Conservation (phyloP, 2,888 invertebrate species). For the Omphaloscelis lunosa region DNA sequence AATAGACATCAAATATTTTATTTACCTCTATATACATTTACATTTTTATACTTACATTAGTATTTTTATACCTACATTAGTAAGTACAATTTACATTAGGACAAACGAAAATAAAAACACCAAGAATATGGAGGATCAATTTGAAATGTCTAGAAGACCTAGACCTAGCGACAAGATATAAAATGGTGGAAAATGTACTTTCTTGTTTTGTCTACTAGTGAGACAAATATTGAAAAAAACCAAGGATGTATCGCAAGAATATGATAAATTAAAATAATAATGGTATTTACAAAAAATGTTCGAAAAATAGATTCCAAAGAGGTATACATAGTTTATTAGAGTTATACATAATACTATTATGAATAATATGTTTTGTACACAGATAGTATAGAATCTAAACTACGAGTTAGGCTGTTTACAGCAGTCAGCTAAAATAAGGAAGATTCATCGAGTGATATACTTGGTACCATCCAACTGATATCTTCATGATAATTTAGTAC, state of each 20-base stretch:
- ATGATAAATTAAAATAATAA: conserved; percentile 12
- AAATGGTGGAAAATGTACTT: conserved; percentile 4
- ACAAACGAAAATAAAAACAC: conserved; percentile 16
- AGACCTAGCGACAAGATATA: conserved; percentile 5
- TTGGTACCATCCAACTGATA: conserved; percentile 28
- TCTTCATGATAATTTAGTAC: conserved; percentile 38
- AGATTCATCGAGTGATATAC: conserved; percentile 41
- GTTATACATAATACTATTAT: conserved; percentile 27
- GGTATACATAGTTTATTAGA: conserved; percentile 39
- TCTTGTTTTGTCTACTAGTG: not conserved
- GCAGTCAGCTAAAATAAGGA: conserved; percentile 46
- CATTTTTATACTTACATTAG: conserved; percentile 38
- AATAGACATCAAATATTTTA: conserved; percentile 60
- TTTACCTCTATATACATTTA: conserved; percentile 48
- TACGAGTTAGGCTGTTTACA: conserved; percentile 53
- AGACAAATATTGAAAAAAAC: conserved; percentile 4
- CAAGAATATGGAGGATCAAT: not conserved
- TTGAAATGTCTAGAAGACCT: conserved; percentile 15
- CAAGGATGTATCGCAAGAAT: not conserved
- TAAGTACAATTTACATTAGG: conserved; percentile 55
- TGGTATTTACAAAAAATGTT: conserved; percentile 62
- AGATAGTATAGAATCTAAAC: conserved; percentile 34
- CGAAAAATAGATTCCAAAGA: conserved; percentile 64
- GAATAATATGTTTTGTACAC: conserved; percentile 51
- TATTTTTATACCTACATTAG: conserved; percentile 38